phyloP scores from a whole-genome alignment of 2,113 vertebrate species.

The Centropus unirufus region DNA sequence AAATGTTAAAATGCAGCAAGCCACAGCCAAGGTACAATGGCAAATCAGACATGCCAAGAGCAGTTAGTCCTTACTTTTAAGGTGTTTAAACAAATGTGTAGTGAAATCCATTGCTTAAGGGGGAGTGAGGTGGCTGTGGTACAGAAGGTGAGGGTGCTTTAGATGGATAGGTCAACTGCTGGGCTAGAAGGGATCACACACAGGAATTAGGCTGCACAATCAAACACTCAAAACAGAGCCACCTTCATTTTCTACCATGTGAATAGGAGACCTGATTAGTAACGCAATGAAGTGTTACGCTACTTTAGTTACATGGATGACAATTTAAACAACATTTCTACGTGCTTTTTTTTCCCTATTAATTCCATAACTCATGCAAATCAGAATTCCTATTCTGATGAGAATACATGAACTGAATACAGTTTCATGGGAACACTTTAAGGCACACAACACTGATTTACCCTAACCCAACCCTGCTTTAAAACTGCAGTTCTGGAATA shows the following conservation, averaged over 20 bases:
- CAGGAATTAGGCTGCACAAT: conserved; percentile 73
- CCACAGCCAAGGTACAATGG: conserved; percentile 33
- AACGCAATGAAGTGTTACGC: not conserved
- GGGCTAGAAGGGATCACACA: conserved; percentile 85
- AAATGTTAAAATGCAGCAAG: conserved; percentile 14
- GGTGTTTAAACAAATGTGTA: conserved; percentile 97
- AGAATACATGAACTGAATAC: too few relatives aligned
- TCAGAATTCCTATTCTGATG: not conserved
- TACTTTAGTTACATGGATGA: not conserved
- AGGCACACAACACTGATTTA: not conserved
- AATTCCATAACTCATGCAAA: not conserved
- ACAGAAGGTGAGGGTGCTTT: conserved; percentile 85
- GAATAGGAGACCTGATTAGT: not conserved
- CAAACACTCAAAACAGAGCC: not conserved
- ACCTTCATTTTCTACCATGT: not conserved
- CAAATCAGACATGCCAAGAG: conserved; percentile 65
- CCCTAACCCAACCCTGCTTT: not conserved
- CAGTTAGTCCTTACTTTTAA: conserved; percentile 90
- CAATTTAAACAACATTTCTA: not conserved
- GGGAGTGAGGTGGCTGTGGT: conserved; percentile 82
- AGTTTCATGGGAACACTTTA: too few relatives aligned
- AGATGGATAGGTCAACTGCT: conserved; percentile 85
- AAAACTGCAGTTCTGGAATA: not conserved
- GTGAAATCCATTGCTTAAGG: conserved; percentile 96
- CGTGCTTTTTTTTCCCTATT: not conserved